Percentiles rank a stretch among this genome's conserved stretches.
Evolutionary conservation across 1,140 invertebrate genomes (phyloP).

Genomic region (Sinonovacula constricta): DNA sequence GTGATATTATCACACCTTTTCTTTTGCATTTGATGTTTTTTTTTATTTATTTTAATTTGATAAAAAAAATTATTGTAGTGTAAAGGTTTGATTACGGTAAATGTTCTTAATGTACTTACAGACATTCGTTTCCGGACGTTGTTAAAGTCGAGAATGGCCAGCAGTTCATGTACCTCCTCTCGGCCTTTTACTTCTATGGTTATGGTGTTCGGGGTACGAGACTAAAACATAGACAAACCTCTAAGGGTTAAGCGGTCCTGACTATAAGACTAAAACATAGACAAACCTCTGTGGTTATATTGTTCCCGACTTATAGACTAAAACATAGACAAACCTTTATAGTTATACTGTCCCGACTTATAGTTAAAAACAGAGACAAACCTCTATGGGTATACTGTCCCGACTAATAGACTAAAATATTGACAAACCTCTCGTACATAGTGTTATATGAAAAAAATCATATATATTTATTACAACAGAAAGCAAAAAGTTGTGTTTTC

Average conservation of each 20-base stretch:
- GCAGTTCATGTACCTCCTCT: conserved; percentile 92
- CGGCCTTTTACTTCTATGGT: conserved; percentile 77
- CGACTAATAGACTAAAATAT: too few relatives aligned
- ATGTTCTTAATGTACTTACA: too few relatives aligned
- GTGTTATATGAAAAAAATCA: background rate
- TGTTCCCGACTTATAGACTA: conserved; percentile 79
- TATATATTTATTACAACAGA: too few relatives aligned
- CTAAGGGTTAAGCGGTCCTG: conserved; percentile 80
- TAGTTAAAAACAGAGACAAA: conserved; percentile 62
- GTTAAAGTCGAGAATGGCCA: conserved; percentile 99
- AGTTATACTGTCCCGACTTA: conserved; percentile 80
- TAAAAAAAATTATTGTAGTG: too few relatives aligned
- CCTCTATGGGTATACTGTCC: too few relatives aligned
- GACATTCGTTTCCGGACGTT: conserved; percentile 99
- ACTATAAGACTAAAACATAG: conserved; percentile 75
- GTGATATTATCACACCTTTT: too few relatives aligned
- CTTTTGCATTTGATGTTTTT: too few relatives aligned
- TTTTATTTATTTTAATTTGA: too few relatives aligned
- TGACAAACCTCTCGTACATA: too few relatives aligned
- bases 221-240: conserved; percentile 62
- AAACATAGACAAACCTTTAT: conserved; percentile 70
- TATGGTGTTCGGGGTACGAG: conserved; percentile 79
- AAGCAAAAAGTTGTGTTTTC: too few relatives aligned
- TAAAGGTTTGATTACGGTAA: too few relatives aligned
- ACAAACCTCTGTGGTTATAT: conserved; percentile 78